phyloP scores from a whole-genome alignment of 2,113 vertebrate genomes.

The Aegotheles bennettii region DNA sequence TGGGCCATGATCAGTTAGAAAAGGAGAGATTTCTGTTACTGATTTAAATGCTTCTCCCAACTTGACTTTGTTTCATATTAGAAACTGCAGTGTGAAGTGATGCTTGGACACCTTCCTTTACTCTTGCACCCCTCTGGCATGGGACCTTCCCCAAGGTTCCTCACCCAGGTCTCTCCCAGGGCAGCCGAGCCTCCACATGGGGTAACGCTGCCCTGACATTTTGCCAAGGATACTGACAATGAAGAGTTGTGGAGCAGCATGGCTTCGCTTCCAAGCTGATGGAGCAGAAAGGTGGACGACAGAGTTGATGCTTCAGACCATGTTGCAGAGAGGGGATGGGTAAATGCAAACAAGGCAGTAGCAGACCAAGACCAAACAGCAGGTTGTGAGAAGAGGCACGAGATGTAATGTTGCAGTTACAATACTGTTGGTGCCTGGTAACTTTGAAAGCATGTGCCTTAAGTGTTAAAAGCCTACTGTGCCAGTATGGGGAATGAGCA shows the following conservation, averaged over 20 bases:
- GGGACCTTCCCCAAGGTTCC: neutral
- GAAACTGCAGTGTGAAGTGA: neutral
- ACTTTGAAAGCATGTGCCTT: neutral
- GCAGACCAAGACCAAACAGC: neutral
- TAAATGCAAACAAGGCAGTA: neutral
- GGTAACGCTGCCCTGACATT: neutral
- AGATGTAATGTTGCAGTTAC: neutral
- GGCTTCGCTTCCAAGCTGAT: fast-evolving
- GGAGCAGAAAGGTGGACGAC: neutral
- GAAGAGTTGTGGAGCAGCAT: neutral
- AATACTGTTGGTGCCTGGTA: neutral
- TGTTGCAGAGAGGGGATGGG: neutral
- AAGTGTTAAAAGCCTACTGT: neutral
- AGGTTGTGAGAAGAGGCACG: neutral
- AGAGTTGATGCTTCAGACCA: neutral
- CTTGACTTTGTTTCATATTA: neutral
- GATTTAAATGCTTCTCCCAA: neutral
- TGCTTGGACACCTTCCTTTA: neutral
- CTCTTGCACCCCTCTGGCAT: neutral
- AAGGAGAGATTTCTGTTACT: neutral
- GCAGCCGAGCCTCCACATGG: fast-evolving
- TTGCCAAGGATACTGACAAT: neutral
- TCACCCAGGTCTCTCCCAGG: neutral
- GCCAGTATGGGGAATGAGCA: neutral
- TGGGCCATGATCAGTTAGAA: neutral